Evolutionary conservation across 2,113 vertebrate species (phyloP).

Genomic region (Triplophysa siluroides): DNA sequence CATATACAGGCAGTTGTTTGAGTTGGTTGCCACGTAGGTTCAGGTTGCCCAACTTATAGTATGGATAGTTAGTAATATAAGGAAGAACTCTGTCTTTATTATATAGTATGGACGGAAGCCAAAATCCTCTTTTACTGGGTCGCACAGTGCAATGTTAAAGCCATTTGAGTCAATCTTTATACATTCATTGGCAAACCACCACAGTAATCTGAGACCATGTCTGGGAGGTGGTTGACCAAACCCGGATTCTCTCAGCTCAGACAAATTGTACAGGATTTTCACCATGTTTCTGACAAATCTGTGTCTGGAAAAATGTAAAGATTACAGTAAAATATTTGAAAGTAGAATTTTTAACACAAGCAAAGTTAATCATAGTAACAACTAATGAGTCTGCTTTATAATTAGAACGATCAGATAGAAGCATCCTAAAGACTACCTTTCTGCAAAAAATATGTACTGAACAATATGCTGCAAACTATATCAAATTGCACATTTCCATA

Average conservation of each 20-base stretch:
- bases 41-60: conserved; percentile 50
- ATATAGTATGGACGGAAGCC: conserved; percentile 28
- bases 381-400: too few relatives aligned
- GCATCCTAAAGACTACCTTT: too few relatives aligned
- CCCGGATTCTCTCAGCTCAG: background rate
- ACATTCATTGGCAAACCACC: conserved; percentile 29
- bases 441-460: too few relatives aligned
- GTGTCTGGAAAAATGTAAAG: too few relatives aligned
- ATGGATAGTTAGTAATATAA: background rate
- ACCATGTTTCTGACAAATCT: background rate
- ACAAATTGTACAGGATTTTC: conserved; percentile 20
- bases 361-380: too few relatives aligned
- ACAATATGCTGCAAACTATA: too few relatives aligned
- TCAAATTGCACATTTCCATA: too few relatives aligned
- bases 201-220: conserved; percentile 38
- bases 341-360: too few relatives aligned
- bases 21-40: background rate
- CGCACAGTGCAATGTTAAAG: too few relatives aligned
- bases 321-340: too few relatives aligned
- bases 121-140: background rate
- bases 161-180: background rate
- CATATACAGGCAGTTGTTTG: background rate
- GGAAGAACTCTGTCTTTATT: conserved; percentile 22
- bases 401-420: too few relatives aligned
- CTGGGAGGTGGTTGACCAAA: conserved; percentile 38